Evolutionary conservation across 2,113 vertebrate genomes (phyloP).

Genomic region (Hippolais icterina): DNA sequence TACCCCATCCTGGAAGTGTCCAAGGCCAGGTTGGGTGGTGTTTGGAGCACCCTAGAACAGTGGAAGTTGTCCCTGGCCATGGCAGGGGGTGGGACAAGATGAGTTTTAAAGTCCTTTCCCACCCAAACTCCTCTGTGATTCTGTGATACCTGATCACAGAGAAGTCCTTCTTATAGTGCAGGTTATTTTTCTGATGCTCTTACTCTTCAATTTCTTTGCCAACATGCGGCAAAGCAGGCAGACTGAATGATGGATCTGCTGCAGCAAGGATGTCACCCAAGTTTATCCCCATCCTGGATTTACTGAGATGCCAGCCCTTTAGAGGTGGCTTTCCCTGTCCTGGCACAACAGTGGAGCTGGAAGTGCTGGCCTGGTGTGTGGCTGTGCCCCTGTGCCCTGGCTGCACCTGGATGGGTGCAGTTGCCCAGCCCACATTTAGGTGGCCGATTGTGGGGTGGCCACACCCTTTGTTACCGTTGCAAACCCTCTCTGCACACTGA

Average conservation of each 20-base stretch:
- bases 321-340: neutral
- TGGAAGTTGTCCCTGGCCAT: neutral
- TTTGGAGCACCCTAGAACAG: neutral
- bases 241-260: neutral
- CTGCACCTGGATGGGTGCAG: neutral
- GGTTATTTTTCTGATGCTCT: neutral
- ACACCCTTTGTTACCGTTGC: neutral
- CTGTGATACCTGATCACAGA: neutral
- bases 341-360: neutral
- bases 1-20: neutral
- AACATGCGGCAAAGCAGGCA: neutral
- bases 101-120: neutral
- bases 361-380: neutral
- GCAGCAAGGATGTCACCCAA: neutral
- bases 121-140: neutral
- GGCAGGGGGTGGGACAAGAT: neutral
- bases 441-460: neutral
- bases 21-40: fast-evolving
- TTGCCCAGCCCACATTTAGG: neutral
- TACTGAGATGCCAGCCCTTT: neutral
- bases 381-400: neutral
- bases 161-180: neutral
- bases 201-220: neutral
- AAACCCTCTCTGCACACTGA: neutral
- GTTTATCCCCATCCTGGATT: neutral